These are phyloP conservation scores for Ceriagrion tenellum DNA, from an alignment of 2,888 invertebrate genomes.

Conservation along the genomic window DNA sequence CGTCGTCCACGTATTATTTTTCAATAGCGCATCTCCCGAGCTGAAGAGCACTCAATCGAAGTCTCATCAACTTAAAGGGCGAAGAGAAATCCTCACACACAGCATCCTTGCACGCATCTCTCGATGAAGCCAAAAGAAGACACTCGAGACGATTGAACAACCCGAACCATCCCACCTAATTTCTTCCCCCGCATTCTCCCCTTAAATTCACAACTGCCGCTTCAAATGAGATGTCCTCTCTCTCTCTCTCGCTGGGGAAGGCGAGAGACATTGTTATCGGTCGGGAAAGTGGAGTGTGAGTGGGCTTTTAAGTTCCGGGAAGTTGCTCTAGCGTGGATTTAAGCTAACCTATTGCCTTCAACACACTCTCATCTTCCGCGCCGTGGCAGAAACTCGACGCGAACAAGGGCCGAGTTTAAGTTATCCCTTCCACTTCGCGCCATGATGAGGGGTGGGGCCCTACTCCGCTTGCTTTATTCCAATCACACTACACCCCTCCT, in stretches of 20 bases:
- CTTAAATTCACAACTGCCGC: neutral
- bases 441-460: neutral
- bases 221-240: neutral
- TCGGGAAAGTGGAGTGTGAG: neutral
- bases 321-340: neutral
- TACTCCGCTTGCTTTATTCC: neutral
- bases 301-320: no score
- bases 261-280: neutral
- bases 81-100: neutral
- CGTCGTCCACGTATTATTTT: neutral
- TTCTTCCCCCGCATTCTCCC: neutral
- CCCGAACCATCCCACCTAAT: neutral
- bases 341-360: neutral
- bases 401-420: neutral
- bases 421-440: neutral
- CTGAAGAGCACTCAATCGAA: neutral
- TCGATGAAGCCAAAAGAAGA: neutral
- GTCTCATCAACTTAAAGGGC: neutral
- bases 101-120: neutral
- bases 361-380: neutral
- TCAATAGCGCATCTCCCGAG: neutral
- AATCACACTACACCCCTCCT: neutral
- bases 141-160: neutral
- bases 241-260: neutral
- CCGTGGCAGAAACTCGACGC: neutral